Conservation (phyloP, 2,113 vertebrate genomes). For the Steatornis caripensis region DNA sequence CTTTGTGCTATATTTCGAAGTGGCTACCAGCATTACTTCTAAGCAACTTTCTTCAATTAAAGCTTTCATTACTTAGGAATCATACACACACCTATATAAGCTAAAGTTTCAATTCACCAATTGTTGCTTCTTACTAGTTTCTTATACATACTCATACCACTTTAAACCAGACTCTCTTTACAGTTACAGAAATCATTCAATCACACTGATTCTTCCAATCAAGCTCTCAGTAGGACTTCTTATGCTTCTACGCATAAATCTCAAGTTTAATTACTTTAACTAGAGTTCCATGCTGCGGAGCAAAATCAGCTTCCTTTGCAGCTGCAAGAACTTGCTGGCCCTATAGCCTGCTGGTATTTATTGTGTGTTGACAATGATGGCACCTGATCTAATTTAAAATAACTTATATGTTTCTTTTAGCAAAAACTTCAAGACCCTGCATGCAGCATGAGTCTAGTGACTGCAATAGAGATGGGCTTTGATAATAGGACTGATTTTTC, state of each 20-base stretch:
- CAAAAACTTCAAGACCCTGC: not conserved
- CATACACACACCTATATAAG: accelerated
- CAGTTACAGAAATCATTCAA: not conserved
- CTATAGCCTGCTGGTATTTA: not conserved
- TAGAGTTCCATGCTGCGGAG: not conserved
- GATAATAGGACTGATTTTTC: not conserved
- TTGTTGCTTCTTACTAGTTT: not conserved
- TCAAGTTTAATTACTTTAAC: not conserved
- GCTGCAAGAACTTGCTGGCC: not conserved
- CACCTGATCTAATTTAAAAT: not conserved
- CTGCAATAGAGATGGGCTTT: not conserved
- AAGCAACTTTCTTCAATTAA: not conserved
- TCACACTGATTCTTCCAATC: not conserved
- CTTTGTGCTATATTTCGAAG: not conserved
- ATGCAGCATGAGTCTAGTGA: not conserved
- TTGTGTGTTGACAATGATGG: not conserved
- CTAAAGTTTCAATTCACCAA: not conserved
- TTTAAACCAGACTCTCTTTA: not conserved
- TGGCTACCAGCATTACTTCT: not conserved
- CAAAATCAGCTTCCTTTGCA: not conserved
- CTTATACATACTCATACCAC: not conserved
- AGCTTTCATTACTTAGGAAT: not conserved
- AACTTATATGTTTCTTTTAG: not conserved
- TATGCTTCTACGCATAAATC: not conserved
- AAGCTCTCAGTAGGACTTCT: not conserved